Conservation (phyloP, 37 sponge, comb jelly and placozoan genomes). For the Chondrosia reniformis region DNA sequence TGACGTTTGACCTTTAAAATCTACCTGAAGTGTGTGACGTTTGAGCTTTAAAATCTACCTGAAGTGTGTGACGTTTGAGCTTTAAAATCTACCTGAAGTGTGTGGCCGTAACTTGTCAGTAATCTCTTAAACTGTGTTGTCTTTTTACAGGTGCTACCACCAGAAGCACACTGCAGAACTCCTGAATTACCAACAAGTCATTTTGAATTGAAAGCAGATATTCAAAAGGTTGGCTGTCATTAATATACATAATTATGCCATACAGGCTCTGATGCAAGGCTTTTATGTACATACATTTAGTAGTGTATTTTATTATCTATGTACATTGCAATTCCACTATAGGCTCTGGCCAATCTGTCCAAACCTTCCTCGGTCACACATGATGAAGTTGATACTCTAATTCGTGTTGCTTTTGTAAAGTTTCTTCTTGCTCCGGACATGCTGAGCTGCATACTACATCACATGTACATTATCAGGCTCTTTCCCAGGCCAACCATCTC, state of each 20-base stretch:
- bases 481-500: slow-evolving; percentile 73
- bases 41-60: no score
- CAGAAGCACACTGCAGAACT: background rate
- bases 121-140: no score
- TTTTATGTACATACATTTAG: no score
- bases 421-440: slow-evolving; percentile 61
- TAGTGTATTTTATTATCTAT: no score
- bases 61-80: no score
- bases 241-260: no score
- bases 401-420: slow-evolving; percentile 68
- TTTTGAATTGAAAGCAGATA: slow-evolving; percentile 56
- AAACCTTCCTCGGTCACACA: background rate
- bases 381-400: slow-evolving; percentile 58
- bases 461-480: slow-evolving; percentile 61
- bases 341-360: background rate
- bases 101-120: no score
- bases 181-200: slow-evolving; percentile 44
- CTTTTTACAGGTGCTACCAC: slow-evolving; percentile 30
- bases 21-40: no score
- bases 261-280: no score
- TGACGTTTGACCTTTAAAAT: no score
- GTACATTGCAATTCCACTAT: no score
- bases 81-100: no score
- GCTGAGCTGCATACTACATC: slow-evolving; percentile 40
- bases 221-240: slow-evolving; percentile 38